Conservation (phyloP, 2,113 vertebrate species). For the Promerops cafer region DNA sequence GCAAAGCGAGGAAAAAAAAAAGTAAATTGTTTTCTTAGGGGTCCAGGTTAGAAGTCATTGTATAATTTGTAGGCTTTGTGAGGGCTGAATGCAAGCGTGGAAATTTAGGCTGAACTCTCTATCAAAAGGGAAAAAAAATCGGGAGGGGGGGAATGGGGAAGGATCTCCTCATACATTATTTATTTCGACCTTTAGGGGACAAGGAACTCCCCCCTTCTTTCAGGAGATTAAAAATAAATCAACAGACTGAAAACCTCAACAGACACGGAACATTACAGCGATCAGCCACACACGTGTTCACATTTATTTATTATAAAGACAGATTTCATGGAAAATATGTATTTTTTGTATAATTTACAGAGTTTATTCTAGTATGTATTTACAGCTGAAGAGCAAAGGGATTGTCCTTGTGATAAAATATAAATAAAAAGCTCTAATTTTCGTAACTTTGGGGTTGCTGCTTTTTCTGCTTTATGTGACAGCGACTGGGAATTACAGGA, state of each 20-base stretch:
- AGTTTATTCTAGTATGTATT: constrained; percentile 87
- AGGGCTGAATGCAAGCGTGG: constrained; percentile 77
- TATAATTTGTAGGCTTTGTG: constrained; percentile 85
- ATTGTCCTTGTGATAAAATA: constrained; percentile 64
- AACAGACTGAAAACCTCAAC: constrained; percentile 73
- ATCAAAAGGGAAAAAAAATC: constrained; percentile 67
- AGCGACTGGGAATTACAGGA: accelerated
- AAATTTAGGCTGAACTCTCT: constrained; percentile 78
- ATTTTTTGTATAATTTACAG: constrained; percentile 84
- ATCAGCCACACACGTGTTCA: constrained; percentile 75
- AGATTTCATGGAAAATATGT: constrained; percentile 76
- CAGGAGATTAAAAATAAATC: constrained; percentile 78
- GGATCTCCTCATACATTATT: constrained; percentile 79
- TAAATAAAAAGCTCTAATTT: constrained; percentile 83
- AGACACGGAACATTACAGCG: constrained; percentile 70
- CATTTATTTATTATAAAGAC: constrained; percentile 84
- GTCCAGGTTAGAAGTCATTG: constrained; percentile 80
- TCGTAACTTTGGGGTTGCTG: constrained; percentile 35
- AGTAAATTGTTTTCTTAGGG: constrained; percentile 65
- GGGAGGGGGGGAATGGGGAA: constrained; percentile 48
- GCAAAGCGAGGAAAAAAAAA: not conserved
- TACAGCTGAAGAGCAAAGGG: constrained; percentile 63
- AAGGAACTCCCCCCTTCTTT: constrained; percentile 74
- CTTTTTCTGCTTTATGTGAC: not conserved
- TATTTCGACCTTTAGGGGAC: constrained; percentile 75